phyloP scores from a whole-genome alignment of 2,797 vertebrate species.

The Pachyuromys duprasi region DNA sequence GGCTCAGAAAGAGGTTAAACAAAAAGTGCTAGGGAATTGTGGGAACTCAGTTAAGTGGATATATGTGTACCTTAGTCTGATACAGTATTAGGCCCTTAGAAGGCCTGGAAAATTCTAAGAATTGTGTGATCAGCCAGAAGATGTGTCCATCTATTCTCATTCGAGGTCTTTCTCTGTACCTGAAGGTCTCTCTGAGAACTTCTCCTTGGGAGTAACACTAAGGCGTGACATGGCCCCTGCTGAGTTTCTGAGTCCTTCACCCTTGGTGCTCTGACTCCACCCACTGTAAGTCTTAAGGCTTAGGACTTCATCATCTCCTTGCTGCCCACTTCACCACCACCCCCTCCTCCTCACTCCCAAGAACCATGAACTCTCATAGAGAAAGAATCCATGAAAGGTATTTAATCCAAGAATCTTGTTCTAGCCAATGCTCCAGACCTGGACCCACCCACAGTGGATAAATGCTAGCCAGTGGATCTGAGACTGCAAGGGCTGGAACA shows the following conservation, averaged over 20 bases:
- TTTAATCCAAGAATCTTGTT: constrained; percentile 2
- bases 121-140: not conserved
- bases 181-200: not conserved
- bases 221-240: not conserved
- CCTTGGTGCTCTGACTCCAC: not conserved
- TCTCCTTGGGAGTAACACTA: not conserved
- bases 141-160: not conserved
- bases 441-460: not conserved
- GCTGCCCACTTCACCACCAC: not conserved
- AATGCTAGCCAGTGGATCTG: not conserved
- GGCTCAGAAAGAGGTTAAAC: not conserved
- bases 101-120: not conserved
- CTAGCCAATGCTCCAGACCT: not conserved
- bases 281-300: not conserved
- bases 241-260: not conserved
- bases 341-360: not conserved
- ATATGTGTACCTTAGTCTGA: too few relatives aligned
- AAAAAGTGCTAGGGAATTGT: not conserved
- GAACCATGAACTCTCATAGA: not conserved
- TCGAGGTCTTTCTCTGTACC: not conserved
- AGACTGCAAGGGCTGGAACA: not conserved
- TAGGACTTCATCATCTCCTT: not conserved
- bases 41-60: not conserved
- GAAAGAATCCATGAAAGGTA: not conserved
- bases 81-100: not conserved